Evolutionary conservation across 2,797 vertebrate genomes (phyloP).

Genomic region (Lagorchestes hirsutus): DNA sequence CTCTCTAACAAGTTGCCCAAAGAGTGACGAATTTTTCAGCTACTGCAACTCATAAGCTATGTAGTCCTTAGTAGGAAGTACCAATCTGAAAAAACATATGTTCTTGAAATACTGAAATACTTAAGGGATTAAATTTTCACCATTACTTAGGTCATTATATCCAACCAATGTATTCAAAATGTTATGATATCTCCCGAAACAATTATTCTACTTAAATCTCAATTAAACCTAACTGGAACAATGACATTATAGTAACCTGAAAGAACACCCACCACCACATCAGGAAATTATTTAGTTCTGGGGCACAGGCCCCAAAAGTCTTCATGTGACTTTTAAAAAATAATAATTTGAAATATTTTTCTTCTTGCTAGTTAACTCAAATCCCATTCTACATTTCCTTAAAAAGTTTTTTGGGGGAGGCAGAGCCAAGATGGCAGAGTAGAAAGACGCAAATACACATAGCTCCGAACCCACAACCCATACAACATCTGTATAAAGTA

Average conservation of each 20-base stretch:
- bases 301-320: background rate
- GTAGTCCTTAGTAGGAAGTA: background rate
- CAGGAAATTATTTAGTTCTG: background rate
- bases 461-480: too few relatives aligned
- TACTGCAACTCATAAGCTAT: background rate
- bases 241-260: background rate
- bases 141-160: constrained; percentile 16
- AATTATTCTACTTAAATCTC: constrained; percentile 33
- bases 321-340: constrained; percentile 14
- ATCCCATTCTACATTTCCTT: constrained; percentile 31
- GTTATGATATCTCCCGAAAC: constrained; percentile 21
- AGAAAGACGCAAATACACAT: too few relatives aligned
- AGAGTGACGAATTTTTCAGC: background rate
- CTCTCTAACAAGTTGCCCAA: background rate
- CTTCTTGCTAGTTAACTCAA: constrained; percentile 46
- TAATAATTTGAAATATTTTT: constrained; percentile 42
- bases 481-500: too few relatives aligned
- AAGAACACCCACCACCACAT: background rate
- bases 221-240: constrained; percentile 13
- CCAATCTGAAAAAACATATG: background rate
- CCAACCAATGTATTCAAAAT: background rate
- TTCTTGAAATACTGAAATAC: background rate
- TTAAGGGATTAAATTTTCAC: background rate
- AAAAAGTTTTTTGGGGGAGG: background rate
- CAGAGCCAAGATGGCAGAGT: too few relatives aligned